Evolutionary conservation across 2,797 vertebrate species (phyloP).

Genomic region (Mus caroli): DNA sequence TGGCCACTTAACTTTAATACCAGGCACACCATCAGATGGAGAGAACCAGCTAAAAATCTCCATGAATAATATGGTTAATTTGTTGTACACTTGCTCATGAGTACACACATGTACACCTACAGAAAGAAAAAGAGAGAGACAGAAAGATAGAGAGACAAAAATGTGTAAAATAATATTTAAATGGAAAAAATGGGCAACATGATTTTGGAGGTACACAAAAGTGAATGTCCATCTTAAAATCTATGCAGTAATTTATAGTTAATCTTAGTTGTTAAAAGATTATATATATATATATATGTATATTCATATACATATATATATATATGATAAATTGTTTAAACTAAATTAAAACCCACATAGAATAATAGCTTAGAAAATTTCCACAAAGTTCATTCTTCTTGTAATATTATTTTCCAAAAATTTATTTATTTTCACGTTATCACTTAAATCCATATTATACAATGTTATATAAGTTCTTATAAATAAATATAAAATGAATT

Average conservation of each 20-base stretch:
- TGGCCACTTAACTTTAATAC: background rate
- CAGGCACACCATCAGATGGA: background rate
- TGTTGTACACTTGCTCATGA: too few species aligned
- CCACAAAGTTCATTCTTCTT: background rate
- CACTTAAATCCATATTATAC: background rate
- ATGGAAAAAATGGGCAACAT: background rate
- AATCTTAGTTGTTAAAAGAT: background rate
- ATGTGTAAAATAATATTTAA: background rate
- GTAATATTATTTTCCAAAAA: slow-evolving; percentile 50
- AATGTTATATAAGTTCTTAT: background rate
- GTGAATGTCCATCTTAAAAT: background rate
- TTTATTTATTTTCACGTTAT: background rate
- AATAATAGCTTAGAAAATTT: slow-evolving; percentile 23
- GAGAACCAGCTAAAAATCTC: background rate
- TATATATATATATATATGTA: background rate
- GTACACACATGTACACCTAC: background rate
- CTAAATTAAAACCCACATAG: slow-evolving; percentile 39
- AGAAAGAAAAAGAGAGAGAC: background rate
- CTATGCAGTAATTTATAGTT: background rate
- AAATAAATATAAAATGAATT: slow-evolving; percentile 39
- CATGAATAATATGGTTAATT: too few species aligned
- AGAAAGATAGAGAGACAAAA: background rate
- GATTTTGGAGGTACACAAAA: background rate
- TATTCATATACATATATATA: background rate
- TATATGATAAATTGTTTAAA: background rate